Evolutionary conservation across 2,888 invertebrate genomes (phyloP).

Genomic region (Cryptus armator): DNA sequence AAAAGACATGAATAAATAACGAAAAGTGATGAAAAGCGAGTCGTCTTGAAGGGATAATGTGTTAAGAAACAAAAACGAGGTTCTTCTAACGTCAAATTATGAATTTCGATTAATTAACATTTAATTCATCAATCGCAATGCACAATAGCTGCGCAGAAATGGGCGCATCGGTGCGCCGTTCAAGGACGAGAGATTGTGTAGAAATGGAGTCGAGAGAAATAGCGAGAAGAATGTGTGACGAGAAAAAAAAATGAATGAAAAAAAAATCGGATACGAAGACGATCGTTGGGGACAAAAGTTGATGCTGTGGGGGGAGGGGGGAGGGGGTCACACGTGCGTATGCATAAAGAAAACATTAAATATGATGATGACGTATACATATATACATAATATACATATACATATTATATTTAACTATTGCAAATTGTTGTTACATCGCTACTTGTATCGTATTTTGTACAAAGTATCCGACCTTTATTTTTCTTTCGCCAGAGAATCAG

Average conservation of each 20-base stretch:
- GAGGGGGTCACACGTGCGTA: slow-evolving; percentile 50
- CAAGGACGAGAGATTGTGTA: background rate
- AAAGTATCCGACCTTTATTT: slow-evolving; percentile 82
- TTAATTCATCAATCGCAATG: slow-evolving; percentile 59
- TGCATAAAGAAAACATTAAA: slow-evolving; percentile 32
- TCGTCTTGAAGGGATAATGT: slow-evolving; percentile 12
- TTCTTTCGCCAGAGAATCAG: slow-evolving; percentile 76
- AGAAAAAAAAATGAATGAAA: background rate
- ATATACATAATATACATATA: slow-evolving; percentile 75
- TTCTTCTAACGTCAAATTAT: slow-evolving; percentile 58
- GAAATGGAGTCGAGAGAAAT: slow-evolving; percentile 8
- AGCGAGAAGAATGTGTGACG: background rate
- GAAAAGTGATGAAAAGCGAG: slow-evolving; percentile 2
- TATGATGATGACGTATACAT: slow-evolving; percentile 68
- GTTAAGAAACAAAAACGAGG: background rate
- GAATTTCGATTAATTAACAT: slow-evolving; percentile 54
- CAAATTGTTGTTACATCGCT: slow-evolving; percentile 84
- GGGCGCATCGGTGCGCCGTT: slow-evolving; percentile 27
- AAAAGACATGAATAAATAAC: background rate
- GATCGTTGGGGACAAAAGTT: slow-evolving; percentile 46
- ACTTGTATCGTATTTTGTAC: slow-evolving; percentile 84
- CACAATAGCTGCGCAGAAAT: slow-evolving; percentile 61
- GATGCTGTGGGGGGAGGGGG: slow-evolving; percentile 15
- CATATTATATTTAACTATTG: slow-evolving; percentile 84
- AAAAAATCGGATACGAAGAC: slow-evolving; percentile 27